These are phyloP conservation scores for Tupaia tana DNA, from an alignment of 2,113 vertebrate genomes.

Conservation along the genomic window DNA sequence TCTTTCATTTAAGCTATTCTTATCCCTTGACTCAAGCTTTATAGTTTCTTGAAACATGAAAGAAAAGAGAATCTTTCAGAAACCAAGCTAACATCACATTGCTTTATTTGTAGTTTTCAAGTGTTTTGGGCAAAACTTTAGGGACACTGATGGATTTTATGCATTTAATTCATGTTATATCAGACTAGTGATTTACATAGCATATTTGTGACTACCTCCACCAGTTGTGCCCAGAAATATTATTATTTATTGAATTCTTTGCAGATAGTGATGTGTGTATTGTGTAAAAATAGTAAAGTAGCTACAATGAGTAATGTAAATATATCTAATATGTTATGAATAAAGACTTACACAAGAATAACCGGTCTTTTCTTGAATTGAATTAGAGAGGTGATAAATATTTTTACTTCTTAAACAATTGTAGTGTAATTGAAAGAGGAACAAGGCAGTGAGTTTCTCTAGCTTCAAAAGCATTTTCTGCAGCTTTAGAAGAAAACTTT, in stretches of 20 bases:
- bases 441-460: background rate
- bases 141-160: slow-evolving; percentile 74
- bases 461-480: background rate
- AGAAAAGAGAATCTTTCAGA: slow-evolving; percentile 77
- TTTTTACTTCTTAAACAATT: slow-evolving; percentile 59
- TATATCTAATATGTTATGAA: slow-evolving; percentile 12
- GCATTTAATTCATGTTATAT: slow-evolving; percentile 76
- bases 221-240: background rate
- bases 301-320: slow-evolving; percentile 31
- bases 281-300: slow-evolving; percentile 46
- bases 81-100: slow-evolving; percentile 75
- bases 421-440: background rate
- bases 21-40: slow-evolving; percentile 67
- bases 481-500: background rate
- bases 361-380: slow-evolving; percentile 49
- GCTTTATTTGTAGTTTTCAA: slow-evolving; percentile 78
- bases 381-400: slow-evolving; percentile 34
- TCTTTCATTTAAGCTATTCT: slow-evolving; percentile 82
- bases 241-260: slow-evolving; percentile 59
- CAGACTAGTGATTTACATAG: slow-evolving; percentile 60
- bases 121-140: slow-evolving; percentile 71
- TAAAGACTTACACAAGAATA: slow-evolving; percentile 41
- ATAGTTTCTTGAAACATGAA: slow-evolving; percentile 55
- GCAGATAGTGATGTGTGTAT: slow-evolving; percentile 59
- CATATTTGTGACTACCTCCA: background rate